Base-by-base conservation (phyloP, 2,113 vertebrate genomes). In the Apodemus sylvaticus region DNA sequence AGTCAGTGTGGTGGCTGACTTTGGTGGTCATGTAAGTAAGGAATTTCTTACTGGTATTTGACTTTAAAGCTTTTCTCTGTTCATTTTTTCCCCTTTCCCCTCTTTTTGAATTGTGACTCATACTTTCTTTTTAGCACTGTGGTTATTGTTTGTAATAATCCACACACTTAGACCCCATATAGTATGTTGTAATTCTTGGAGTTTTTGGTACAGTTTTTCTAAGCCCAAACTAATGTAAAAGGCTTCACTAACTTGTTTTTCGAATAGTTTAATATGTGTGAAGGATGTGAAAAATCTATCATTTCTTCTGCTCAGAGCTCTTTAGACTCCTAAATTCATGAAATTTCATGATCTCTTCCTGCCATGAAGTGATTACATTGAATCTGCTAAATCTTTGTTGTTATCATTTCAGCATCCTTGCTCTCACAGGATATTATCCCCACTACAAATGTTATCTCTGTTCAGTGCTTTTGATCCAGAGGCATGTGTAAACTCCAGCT, bases 101-200 rank as follows among this genome's bases (percentile, higher is more conserved):
- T 8, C 93, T 76, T 95, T 96, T 94, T 92, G 73, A 95, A 58
- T 94, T 93, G 87, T 97, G 92, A 95, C 95, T 97, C 97, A 96
- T 91, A 81, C 17, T 96, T 95, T 96, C 85, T 94, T 91, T 95
- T 95, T 92, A 95, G 81, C 78, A 55, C 74, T 85, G 83, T 95
- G 89, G 62, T 94, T 96, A 66, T 86, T 81, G 91, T 96, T 93
- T 94, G 55, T 89, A 94, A 83, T 45, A n/a, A 60, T 53, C 82
- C 74, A 66, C 89, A 93, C 87, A 95, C 58, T 66, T 81, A 93
- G 60, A 85, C 55, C 48, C 62, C 9, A 79, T 93, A 53, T 93
- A 53, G 62, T 77, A 31, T 71, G 71, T 95, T 77, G 94, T 87
- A 89, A 90, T 91, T 93, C 58, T 62, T 88, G 93, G 90, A n/a